phyloP scores from a whole-genome alignment of 2,888 invertebrate species.

The Idaea aversata region DNA sequence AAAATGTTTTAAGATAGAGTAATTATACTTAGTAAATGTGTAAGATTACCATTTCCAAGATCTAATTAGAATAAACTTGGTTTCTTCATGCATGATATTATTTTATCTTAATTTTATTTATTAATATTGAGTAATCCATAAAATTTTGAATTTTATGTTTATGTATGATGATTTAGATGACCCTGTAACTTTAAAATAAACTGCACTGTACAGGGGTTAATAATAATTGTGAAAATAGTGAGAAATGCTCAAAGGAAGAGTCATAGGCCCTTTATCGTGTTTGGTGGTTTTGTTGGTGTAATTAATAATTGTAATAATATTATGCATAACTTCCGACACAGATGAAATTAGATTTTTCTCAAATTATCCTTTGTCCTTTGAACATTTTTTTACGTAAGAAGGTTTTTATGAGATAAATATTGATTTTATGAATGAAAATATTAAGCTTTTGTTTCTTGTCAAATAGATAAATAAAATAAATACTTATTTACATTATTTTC shows the following conservation, averaged over 20 bases:
- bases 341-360: too few species aligned
- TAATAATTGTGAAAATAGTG: neutral
- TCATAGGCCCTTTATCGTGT: neutral
- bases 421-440: neutral
- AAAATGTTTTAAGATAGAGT: neutral
- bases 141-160: neutral
- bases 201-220: too few species aligned
- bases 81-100: neutral
- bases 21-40: neutral
- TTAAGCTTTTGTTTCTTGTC: neutral
- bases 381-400: too few species aligned
- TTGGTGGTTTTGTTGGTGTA: too few species aligned
- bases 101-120: neutral
- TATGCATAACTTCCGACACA: too few species aligned
- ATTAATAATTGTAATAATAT: too few species aligned
- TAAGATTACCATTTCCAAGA: neutral
- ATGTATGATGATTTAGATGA: neutral
- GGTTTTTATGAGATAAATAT: too few species aligned
- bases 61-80: neutral
- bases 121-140: neutral
- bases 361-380: too few species aligned
- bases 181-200: neutral
- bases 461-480: neutral
- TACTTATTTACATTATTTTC: neutral
- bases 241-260: neutral